Percentiles rank a stretch among this genome's conserved stretches.
Conservation (phyloP, 2,797 vertebrate species). For the Mormyrops boulengeri region DNA sequence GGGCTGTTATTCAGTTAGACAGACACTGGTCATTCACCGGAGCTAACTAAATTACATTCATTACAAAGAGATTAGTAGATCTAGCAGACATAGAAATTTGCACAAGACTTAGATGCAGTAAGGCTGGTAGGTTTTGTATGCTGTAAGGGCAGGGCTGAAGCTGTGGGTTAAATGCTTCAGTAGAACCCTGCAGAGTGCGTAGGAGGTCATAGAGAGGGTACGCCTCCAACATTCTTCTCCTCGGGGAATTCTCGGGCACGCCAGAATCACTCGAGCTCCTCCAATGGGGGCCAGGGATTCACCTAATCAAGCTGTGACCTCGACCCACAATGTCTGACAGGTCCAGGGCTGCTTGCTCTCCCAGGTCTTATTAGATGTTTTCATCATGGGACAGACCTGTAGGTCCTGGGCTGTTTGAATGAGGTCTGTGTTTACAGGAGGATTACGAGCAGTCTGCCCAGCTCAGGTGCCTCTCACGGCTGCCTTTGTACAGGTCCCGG, state of each 20-base stretch:
- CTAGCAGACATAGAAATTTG: conserved; percentile 59
- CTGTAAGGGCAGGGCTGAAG: not conserved
- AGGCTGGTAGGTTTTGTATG: not conserved
- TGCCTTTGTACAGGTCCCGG: not conserved
- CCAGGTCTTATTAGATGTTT: not conserved
- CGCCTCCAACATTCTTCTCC: not conserved
- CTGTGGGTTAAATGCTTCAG: not conserved
- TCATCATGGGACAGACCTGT: not conserved
- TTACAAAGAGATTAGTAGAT: conserved; percentile 88
- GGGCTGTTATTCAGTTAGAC: conserved; percentile 80
- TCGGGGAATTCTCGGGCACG: not conserved
- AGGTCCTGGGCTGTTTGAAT: not conserved
- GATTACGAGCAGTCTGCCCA: not conserved
- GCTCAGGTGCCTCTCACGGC: not conserved
- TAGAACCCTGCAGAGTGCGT: not conserved
- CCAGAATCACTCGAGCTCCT: not conserved
- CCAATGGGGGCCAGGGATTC: not conserved
- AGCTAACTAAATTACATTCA: conserved; percentile 87
- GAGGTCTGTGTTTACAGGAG: not conserved
- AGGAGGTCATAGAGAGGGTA: not conserved
- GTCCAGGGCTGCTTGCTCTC: not conserved
- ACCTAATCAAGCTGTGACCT: not conserved
- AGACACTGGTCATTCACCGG: conserved; percentile 81
- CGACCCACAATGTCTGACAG: not conserved
- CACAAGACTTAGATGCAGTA: not conserved